phyloP scores from a whole-genome alignment of 2,888 invertebrate genomes.

The Habrosyne pyritoides region DNA sequence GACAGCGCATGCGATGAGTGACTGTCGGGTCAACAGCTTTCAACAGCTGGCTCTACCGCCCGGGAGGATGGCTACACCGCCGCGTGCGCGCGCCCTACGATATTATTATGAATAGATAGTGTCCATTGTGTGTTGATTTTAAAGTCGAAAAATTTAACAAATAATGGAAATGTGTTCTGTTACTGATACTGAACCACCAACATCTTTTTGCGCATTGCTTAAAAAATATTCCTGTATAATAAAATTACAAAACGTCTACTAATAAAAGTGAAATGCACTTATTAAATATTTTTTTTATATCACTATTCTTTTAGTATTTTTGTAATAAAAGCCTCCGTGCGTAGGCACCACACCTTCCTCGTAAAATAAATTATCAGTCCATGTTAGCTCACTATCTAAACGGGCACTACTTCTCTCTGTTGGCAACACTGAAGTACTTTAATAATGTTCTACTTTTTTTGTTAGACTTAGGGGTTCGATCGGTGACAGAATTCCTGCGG shows the following conservation, averaged over 20 bases:
- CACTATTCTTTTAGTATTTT: background rate
- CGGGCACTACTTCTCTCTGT: constrained; percentile 44
- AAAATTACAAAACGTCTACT: background rate
- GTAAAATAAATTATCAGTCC: constrained; percentile 31
- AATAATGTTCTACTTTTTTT: constrained; percentile 58
- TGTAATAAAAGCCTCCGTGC: background rate
- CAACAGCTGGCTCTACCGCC: too few species aligned
- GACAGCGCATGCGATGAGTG: too few species aligned
- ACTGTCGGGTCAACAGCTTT: too few species aligned
- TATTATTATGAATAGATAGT: too few species aligned
- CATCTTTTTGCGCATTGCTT: too few species aligned
- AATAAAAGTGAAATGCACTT: background rate
- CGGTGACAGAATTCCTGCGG: constrained; percentile 53
- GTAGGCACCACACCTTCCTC: background rate
- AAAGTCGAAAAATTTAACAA: too few species aligned
- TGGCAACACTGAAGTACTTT: constrained; percentile 63
- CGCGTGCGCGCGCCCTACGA: too few species aligned
- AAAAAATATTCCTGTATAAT: too few species aligned
- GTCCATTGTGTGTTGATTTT: too few species aligned
- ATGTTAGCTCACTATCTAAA: constrained; percentile 12
- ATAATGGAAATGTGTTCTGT: too few species aligned
- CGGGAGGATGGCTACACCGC: too few species aligned
- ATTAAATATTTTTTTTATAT: background rate
- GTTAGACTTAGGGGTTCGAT: constrained; percentile 48
- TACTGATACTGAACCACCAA: too few species aligned